Evolutionary conservation across 2,888 invertebrate genomes (phyloP), one percentile per base, ranked within the genome.

Genomic region (Deroplatys truncata): DNA sequence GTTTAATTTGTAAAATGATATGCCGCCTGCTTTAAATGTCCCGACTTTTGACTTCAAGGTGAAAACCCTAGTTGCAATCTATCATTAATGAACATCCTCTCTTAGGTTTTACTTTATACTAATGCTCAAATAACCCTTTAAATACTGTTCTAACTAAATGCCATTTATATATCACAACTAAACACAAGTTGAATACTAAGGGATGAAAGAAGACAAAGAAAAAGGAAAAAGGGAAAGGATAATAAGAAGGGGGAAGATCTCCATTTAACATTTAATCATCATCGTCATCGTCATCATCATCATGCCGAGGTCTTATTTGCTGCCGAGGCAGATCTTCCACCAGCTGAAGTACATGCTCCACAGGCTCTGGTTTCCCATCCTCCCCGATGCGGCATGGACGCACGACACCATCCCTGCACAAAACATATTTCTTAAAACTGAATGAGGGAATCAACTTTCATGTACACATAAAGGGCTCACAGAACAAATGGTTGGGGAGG

Each of bases 351-450:
- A 99, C 96, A 92, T 99, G 98, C 84, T 97, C 97, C 31, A 99
- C 95, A 0, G 98, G 97, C 92, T 96, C 95, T 7, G 99, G 98
- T 89, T 96, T 96, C 0, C 99, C 99, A 94, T 99, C 99, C 84
- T 96, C 95, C 0, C 98, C 98, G 31, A 99, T 96, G 28, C 96
- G 95, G 92, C 98, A 98, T 7, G 99, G 99, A 93, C 97, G 96
- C 89, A 99, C 96, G 20, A 98, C 94, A 8, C 98, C 98, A 90
- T 95, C 95, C 91, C 95, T 95, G 92, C 89, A 86, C 87, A 87
- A 90, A 89, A 90, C 84, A 28, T 1, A 72, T 72, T 25, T 72
- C 56, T 8, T 1, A 9, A 9, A 35, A 35, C 5, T n/a, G 5
- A 31, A 31, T 29, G 28, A 2, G 10, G 4, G 35, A 29, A n/a